These are phyloP conservation scores for Drosophila novamexicana DNA, from an alignment of 1,140 invertebrate genomes.

Conservation along the genomic window DNA sequence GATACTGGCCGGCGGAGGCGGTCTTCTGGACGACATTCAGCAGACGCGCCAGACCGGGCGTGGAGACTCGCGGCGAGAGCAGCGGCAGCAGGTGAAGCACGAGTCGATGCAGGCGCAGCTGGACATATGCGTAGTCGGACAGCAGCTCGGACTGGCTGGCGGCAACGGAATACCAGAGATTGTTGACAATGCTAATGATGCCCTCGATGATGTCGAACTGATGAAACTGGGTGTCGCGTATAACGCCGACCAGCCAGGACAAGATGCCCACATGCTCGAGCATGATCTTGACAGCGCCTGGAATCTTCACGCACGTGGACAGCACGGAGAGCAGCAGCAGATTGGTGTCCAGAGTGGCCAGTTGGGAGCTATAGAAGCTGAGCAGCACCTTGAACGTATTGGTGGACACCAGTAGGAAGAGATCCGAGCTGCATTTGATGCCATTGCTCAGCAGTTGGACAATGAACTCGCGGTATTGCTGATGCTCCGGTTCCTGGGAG, in stretches of 20 bases:
- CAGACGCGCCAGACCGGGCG: constrained; percentile 56
- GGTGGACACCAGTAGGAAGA: constrained; percentile 86
- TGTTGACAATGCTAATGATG: constrained; percentile 78
- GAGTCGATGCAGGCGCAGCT: constrained; percentile 58
- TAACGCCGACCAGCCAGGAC: constrained; percentile 86
- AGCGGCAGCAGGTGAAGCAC: constrained; percentile 60
- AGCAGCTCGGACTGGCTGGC: constrained; percentile 61
- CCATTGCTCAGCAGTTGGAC: constrained; percentile 88
- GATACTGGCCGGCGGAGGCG: constrained; percentile 40
- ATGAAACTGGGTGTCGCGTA: constrained; percentile 74
- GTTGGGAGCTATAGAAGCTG: constrained; percentile 85
- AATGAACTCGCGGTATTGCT: constrained; percentile 87
- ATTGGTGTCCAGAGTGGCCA: constrained; percentile 57
- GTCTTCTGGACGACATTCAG: constrained; percentile 77
- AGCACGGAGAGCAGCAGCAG: constrained; percentile 88
- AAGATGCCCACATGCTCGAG: constrained; percentile 87
- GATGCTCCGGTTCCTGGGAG: constrained; percentile 87
- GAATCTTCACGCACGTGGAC: constrained; percentile 86
- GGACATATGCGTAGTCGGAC: constrained; percentile 56
- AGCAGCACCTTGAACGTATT: constrained; percentile 87
- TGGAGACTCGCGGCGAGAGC: constrained; percentile 67
- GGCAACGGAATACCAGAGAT: constrained; percentile 76
- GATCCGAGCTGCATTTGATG: constrained; percentile 86
- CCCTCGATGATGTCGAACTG: constrained; percentile 83
- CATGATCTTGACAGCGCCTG: constrained; percentile 87